Conservation (phyloP, 92 coral and sea anemone genomes). For the Bergia sp. region DNA sequence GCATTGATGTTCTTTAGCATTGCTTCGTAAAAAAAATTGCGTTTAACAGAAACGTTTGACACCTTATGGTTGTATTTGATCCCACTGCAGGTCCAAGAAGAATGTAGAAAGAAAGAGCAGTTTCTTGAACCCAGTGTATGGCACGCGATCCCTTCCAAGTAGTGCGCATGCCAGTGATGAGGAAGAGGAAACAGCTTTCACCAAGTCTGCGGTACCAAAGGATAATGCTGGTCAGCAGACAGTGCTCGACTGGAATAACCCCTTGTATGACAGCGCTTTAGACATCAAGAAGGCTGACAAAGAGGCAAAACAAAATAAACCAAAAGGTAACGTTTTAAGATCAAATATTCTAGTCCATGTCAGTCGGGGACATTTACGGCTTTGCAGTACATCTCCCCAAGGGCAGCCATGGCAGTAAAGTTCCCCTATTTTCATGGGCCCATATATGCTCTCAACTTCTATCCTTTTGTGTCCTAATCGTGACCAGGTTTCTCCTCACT, state of each 20-base stretch:
- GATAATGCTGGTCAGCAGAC: background rate
- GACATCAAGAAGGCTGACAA: background rate
- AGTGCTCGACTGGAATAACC: background rate
- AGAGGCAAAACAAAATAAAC: background rate
- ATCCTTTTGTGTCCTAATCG: too few species aligned
- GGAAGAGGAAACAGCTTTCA: background rate
- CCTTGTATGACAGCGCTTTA: background rate
- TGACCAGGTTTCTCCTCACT: too few species aligned
- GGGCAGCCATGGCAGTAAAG: too few species aligned
- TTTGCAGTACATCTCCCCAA: too few species aligned
- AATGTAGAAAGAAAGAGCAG: conserved; percentile 4
- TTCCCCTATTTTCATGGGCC: too few species aligned
- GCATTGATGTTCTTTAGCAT: too few species aligned
- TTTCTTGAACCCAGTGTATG: conserved; percentile 34
- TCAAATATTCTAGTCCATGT: too few species aligned
- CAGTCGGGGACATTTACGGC: too few species aligned
- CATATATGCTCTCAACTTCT: too few species aligned
- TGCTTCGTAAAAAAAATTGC: too few species aligned
- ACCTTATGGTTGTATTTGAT: background rate
- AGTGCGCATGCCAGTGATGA: background rate
- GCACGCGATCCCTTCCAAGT: background rate
- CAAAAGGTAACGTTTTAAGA: background rate
- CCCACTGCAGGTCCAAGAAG: conserved; percentile 18
- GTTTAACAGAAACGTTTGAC: background rate
- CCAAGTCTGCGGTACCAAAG: background rate